phyloP scores from a whole-genome alignment of 1,140 invertebrate species.

The Ceratosolen solmsi region DNA sequence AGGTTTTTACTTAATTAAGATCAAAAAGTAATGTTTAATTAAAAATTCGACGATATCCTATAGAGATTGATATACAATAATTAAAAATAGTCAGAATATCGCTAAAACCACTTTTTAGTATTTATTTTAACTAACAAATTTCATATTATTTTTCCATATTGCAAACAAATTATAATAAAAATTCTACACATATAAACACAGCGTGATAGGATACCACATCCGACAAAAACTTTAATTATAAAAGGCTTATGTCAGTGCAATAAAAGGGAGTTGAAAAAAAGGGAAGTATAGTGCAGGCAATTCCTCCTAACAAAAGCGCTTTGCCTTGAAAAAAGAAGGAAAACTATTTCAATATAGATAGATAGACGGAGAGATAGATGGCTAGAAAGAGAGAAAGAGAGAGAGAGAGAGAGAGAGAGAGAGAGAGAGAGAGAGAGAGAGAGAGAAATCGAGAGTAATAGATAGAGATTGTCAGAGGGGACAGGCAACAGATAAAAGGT shows the following conservation, averaged over 20 bases:
- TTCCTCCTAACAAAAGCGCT: neutral
- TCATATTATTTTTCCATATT: neutral
- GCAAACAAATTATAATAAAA: neutral
- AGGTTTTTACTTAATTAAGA: no score
- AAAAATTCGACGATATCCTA: no score
- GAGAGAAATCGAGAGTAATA: no score
- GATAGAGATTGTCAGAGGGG: no score
- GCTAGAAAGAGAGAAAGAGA: neutral
- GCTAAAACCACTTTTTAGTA: neutral
- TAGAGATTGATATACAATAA: no score
- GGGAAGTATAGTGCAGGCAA: constrained; percentile 24
- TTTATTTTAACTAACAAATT: constrained; percentile 24
- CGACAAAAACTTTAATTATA: constrained; percentile 28
- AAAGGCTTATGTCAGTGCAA: constrained; percentile 16
- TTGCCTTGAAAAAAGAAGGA: neutral
- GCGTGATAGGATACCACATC: neutral
- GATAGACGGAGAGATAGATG: neutral
- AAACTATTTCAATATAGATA: neutral
- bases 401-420: constrained; percentile 44
- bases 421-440: neutral
- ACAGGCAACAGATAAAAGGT: no score
- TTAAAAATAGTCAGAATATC: no score
- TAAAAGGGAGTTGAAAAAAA: constrained; percentile 6
- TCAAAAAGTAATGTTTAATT: no score
- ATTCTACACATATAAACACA: neutral